Conservation (phyloP, 2,888 invertebrate species). For the Epirrhoe alternata region DNA sequence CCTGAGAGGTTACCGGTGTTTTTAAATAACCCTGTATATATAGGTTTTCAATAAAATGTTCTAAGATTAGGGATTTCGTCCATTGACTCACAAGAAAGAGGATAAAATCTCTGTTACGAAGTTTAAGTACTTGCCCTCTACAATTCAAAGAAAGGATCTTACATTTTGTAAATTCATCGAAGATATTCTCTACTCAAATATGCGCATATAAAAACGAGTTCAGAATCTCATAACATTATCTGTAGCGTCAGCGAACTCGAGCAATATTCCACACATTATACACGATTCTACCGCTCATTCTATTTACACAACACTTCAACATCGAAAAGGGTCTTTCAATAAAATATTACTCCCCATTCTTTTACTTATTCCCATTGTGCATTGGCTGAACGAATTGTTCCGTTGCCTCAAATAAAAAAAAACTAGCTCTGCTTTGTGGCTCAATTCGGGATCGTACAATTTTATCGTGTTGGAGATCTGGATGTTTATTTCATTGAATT, state of each 20-base stretch:
- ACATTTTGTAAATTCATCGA: slow-evolving; percentile 26
- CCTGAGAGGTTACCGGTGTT: too few species aligned
- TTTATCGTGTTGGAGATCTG: slow-evolving; percentile 64
- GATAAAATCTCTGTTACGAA: background rate
- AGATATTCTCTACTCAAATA: slow-evolving; percentile 28
- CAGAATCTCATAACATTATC: slow-evolving; percentile 52
- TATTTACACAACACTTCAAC: slow-evolving; percentile 84
- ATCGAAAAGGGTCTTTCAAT: slow-evolving; percentile 82
- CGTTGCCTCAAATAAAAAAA: slow-evolving; percentile 54
- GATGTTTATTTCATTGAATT: slow-evolving; percentile 65
- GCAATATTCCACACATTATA: slow-evolving; percentile 78
- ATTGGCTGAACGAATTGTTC: slow-evolving; percentile 65
- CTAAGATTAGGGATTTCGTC: too few species aligned
- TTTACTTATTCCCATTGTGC: slow-evolving; percentile 72
- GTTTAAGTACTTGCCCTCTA: background rate
- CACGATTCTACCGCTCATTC: slow-evolving; percentile 65
- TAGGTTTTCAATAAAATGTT: too few species aligned
- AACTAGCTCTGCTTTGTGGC: slow-evolving; percentile 55
- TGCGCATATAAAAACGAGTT: slow-evolving; percentile 32
- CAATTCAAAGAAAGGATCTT: slow-evolving; percentile 10
- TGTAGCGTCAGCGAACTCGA: slow-evolving; percentile 55
- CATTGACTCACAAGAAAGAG: background rate
- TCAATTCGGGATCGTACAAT: slow-evolving; percentile 71
- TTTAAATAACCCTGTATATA: too few species aligned
- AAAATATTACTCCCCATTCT: slow-evolving; percentile 82